These are phyloP conservation scores for Pogona vitticeps DNA, from an alignment of 2,113 vertebrate genomes.

Conservation along the genomic window DNA sequence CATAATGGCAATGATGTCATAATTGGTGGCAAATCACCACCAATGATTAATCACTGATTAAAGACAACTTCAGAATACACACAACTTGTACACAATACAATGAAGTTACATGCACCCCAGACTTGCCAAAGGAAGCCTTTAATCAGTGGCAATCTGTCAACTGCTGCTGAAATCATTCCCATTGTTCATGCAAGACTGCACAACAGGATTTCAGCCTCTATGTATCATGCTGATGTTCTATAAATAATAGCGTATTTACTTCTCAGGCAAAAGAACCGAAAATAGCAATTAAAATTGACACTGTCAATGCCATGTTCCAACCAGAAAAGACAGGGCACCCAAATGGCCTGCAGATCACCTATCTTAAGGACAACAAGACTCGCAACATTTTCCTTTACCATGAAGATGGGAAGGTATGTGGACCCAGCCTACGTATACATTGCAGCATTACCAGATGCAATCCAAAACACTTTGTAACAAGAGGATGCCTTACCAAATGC, in stretches of 20 bases:
- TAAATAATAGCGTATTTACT: slow-evolving; percentile 24
- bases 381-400: slow-evolving; percentile 92
- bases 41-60: too few relatives aligned
- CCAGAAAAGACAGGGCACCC: slow-evolving; percentile 86
- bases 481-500: not conserved
- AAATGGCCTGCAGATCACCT: slow-evolving; percentile 90
- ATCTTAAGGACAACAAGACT: slow-evolving; percentile 90
- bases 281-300: slow-evolving; percentile 86
- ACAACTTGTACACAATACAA: too few relatives aligned
- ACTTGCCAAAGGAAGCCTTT: too few relatives aligned
- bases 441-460: not conserved
- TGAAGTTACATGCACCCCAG: too few relatives aligned
- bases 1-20: too few relatives aligned
- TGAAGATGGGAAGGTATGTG: slow-evolving; percentile 82
- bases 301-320: slow-evolving; percentile 89
- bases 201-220: not conserved
- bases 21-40: too few relatives aligned
- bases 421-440: slow-evolving; percentile 3
- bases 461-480: not conserved
- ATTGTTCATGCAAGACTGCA: too few relatives aligned
- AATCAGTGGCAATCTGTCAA: too few relatives aligned
- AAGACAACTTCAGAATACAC: too few relatives aligned
- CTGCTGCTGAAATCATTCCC: too few relatives aligned
- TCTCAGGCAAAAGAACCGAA: slow-evolving; percentile 90
- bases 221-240: not conserved